Conservation (phyloP, 2,888 invertebrate genomes). For the Cybosia mesomella region DNA sequence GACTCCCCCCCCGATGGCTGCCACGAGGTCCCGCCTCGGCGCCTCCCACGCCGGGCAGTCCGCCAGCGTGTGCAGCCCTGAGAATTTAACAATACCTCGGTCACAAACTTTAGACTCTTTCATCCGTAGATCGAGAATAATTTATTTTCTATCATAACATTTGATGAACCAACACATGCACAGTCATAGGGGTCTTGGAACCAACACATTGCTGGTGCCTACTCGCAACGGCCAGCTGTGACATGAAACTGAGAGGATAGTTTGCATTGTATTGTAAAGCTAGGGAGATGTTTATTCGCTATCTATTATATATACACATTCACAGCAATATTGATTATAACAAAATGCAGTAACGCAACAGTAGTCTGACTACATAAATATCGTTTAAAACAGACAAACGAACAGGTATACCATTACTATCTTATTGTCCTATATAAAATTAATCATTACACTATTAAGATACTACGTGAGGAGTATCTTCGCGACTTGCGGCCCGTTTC, state of each 20-base stretch:
- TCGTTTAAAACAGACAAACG: conserved; percentile 16
- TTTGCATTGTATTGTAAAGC: neutral
- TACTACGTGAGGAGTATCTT: conserved; percentile 21
- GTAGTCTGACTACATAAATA: conserved; percentile 17
- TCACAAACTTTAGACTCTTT: neutral
- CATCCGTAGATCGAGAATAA: too few relatives aligned
- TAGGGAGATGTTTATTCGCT: neutral
- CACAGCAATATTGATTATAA: conserved; percentile 26
- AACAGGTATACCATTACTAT: neutral
- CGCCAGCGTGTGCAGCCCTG: too few relatives aligned
- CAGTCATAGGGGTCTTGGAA: too few relatives aligned
- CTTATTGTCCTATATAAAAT: neutral
- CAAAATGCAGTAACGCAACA: conserved; percentile 45
- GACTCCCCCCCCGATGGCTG: too few relatives aligned
- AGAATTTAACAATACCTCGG: neutral
- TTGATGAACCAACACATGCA: neutral
- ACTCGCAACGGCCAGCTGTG: too few relatives aligned
- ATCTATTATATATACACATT: neutral
- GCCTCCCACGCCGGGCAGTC: too few relatives aligned
- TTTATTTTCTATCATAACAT: neutral
- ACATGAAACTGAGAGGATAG: neutral
- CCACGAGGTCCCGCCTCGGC: too few relatives aligned
- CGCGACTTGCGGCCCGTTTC: neutral
- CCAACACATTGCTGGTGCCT: too few relatives aligned
- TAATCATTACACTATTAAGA: conserved; percentile 11